Base-by-base conservation (phyloP, 2,888 invertebrate genomes). In the Stenodema calcarata region DNA sequence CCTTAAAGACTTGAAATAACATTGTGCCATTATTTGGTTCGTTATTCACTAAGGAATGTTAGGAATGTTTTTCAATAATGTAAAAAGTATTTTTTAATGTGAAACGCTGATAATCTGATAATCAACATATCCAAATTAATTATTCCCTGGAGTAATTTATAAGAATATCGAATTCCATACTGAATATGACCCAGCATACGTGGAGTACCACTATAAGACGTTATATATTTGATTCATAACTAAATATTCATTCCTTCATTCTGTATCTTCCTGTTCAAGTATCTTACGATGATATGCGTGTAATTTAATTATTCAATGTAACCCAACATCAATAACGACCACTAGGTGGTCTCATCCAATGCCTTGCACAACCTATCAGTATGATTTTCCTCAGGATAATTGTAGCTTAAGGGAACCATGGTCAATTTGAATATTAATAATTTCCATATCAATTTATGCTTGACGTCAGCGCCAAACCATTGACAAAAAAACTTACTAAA, bases 351-450 rank as follows among this genome's bases (percentile, higher is more conserved):
- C 2, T 35, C 7, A 2, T 35, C 7, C 35, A 35, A 4, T 35
- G 35, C 35, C 35, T 35, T 35, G 35, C 35, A 35, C 35, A 2
- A 35, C 35, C 35, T 35, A 35, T 35, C 35, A 35, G 35, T 35
- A 35, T 35, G 7, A 16, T 50, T 16, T 62, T 23, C 62, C 1
- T 23, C 23, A 23, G 0, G 62, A 62, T 23, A 62, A 9, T 62
- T 35, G 6, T 35, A 73, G 18, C 16, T 73, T 80, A 54, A 80
- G 80, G 80, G 11, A 80, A 80, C 80, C 54, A 50, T 16, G 54
- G 80, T 80, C 80, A 80, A 80, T 80, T 80, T 7, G 16, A 62
- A 80, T 28, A 80, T 73, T 73, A n/a, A 54, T n/a, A 30, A 54
- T 80, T 73, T 41, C 41, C 73, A 30, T 54, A 54, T 80, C 80